Conservation (phyloP, 2,113 vertebrate species). For the Scomber japonicus region DNA sequence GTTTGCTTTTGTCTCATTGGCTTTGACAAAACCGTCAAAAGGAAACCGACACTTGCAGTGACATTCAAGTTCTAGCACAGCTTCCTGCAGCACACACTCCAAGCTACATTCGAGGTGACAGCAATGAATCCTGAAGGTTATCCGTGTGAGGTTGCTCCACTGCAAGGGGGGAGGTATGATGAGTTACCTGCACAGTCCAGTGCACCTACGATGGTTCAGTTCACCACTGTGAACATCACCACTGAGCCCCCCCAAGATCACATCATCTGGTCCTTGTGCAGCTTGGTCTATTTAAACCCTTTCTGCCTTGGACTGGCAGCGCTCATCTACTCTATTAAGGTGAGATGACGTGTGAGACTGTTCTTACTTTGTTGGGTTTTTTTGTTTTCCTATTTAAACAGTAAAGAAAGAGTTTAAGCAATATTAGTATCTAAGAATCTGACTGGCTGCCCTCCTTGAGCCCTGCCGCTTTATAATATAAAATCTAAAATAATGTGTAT, state of each 20-base stretch:
- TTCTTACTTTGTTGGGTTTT: not conserved
- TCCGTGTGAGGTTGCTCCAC: not conserved
- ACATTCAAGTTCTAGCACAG: too few species aligned
- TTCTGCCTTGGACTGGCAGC: constrained; percentile 70
- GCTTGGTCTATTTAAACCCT: constrained; percentile 28
- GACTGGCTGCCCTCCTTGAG: too few species aligned
- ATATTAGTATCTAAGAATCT: too few species aligned
- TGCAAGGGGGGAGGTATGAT: not conserved
- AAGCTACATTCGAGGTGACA: not conserved
- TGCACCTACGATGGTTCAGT: not conserved
- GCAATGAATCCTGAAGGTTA: not conserved
- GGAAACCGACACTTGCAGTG: too few species aligned
- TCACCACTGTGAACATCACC: not conserved
- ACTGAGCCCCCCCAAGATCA: constrained; percentile 41
- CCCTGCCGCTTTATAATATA: too few species aligned
- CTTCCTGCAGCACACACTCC: too few species aligned
- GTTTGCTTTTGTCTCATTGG: not conserved
- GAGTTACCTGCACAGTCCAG: not conserved
- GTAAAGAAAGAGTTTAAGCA: too few species aligned
- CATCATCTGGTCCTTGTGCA: constrained; percentile 72
- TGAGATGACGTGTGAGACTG: constrained; percentile 16
- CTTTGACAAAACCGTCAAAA: too few species aligned
- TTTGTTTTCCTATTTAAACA: too few species aligned
- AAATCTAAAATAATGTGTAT: too few species aligned
- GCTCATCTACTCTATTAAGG: constrained; percentile 71